Percentiles rank a stretch among this genome's conserved stretches.
Evolutionary conservation across 2,888 invertebrate genomes (phyloP).

Genomic region (Cephus pulcher): DNA sequence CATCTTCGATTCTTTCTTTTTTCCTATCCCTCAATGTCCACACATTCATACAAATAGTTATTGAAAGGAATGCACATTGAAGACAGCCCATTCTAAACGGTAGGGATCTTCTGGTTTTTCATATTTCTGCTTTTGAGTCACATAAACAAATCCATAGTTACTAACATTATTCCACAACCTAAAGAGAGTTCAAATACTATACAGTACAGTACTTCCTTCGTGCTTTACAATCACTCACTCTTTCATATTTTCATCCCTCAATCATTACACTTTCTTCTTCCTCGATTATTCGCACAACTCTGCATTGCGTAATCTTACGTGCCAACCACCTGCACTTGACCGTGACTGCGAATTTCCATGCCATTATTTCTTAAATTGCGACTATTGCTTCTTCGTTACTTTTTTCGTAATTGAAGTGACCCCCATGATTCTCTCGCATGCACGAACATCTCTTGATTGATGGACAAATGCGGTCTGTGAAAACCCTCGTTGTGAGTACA

Average conservation of each 20-base stretch:
- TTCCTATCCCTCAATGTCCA: conserved; percentile 1
- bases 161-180: background rate
- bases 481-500: too few species aligned
- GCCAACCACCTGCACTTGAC: background rate
- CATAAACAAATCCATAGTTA: background rate
- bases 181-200: background rate
- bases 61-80: background rate
- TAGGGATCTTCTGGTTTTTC: background rate
- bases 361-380: background rate
- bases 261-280: background rate
- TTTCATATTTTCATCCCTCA: background rate
- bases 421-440: too few species aligned
- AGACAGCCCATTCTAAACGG: background rate
- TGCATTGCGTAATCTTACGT: background rate
- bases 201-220: background rate
- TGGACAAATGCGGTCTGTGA: too few species aligned
- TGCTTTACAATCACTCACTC: background rate
- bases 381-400: too few species aligned
- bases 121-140: conserved; percentile 8
- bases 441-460: too few species aligned
- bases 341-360: background rate
- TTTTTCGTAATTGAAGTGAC: too few species aligned
- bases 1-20: conserved; percentile 10
- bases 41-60: background rate
- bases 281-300: background rate